Conservation (phyloP, 2,113 vertebrate species). For the Scomber scombrus region DNA sequence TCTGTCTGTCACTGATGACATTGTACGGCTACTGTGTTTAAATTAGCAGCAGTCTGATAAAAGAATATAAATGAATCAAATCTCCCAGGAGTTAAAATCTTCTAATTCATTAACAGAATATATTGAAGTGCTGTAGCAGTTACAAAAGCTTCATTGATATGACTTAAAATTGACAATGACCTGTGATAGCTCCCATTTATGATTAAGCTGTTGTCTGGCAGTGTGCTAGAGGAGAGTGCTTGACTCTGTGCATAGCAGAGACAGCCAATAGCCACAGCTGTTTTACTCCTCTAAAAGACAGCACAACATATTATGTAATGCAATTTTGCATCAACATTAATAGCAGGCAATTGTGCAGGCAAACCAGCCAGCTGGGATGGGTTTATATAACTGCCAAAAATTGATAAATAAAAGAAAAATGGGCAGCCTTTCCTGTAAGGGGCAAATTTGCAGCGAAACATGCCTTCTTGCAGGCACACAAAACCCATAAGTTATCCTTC, state of each 20-base stretch:
- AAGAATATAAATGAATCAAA: conserved; percentile 71
- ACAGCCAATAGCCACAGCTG: conserved; percentile 73
- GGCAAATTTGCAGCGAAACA: conserved; percentile 12
- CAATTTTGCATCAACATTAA: conserved; percentile 81
- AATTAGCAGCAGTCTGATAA: conserved; percentile 72
- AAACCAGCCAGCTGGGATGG: conserved; percentile 76
- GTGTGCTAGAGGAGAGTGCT: conserved; percentile 32
- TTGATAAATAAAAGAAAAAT: conserved; percentile 65
- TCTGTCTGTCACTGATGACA: conserved; percentile 78
- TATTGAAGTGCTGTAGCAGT: conserved; percentile 46
- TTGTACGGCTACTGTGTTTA: conserved; percentile 74
- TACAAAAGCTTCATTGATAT: conserved; percentile 60
- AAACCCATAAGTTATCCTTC: conserved; percentile 43
- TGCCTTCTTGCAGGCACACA: conserved; percentile 1
- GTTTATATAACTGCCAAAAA: conserved; percentile 79
- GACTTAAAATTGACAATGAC: conserved; percentile 62
- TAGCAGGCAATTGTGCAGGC: conserved; percentile 79
- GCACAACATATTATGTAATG: conserved; percentile 78
- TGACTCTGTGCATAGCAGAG: conserved; percentile 46
- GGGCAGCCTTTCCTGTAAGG: conserved; percentile 52
- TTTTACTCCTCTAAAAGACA: conserved; percentile 71
- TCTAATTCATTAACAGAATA: conserved; percentile 57
- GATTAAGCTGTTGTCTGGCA: conserved; percentile 59
- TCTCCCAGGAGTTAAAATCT: conserved; percentile 57
- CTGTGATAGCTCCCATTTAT: conserved; percentile 59